Base-by-base conservation (phyloP, 2,888 invertebrate genomes). In the Cosmorhoe ocellata region DNA sequence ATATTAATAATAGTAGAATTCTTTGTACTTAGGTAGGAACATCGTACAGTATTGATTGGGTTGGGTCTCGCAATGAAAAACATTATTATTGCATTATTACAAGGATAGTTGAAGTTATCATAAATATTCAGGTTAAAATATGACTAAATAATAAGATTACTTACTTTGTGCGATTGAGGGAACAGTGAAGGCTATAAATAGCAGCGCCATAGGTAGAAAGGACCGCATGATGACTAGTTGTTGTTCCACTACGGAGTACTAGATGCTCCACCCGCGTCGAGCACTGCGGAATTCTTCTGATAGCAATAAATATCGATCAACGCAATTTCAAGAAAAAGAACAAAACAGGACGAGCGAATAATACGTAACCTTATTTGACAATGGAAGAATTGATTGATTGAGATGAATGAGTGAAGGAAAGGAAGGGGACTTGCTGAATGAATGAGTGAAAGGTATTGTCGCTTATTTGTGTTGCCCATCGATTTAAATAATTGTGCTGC, bases 81-180 rank as follows among this genome's bases (percentile, higher is more conserved):
- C n/a, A n/a, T n/a, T n/a, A n/a, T n/a, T n/a, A n/a, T n/a, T n/a
- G n/a, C n/a, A n/a, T n/a, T n/a, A n/a, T n/a, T 24, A 24, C 18
- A 24, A 24, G 24, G 24, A 24, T 18, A 24, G 18, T 24, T 5
- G 7, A 7, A 24, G 24, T 6, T 7, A 24, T 24, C 33, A 9
- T 6, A 1, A 33, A 1, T 13, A 13, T 8, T 33, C 9, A 33
- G 18, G n/a, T n/a, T 1, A 33, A n/a, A 18, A 9, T 6, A 30
- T 11, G 11, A 30, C n/a, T 28, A 24, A 24, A 7, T 24, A 24
- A 7, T 24, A 5, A 7, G 24, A 24, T 24, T 36, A 44, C 82
- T 82, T 70, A 82, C 82, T 79, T 74, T 81, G 80, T 60, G 80
- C 80, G 67, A 71, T 69, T 64, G 75, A 74, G 49, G 77, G 68